A percentile compares a stretch with the other conserved stretches of the same genome.
These are phyloP conservation scores for Lophura nycthemera DNA, from an alignment of 2,113 vertebrate genomes.

Conservation along the genomic window DNA sequence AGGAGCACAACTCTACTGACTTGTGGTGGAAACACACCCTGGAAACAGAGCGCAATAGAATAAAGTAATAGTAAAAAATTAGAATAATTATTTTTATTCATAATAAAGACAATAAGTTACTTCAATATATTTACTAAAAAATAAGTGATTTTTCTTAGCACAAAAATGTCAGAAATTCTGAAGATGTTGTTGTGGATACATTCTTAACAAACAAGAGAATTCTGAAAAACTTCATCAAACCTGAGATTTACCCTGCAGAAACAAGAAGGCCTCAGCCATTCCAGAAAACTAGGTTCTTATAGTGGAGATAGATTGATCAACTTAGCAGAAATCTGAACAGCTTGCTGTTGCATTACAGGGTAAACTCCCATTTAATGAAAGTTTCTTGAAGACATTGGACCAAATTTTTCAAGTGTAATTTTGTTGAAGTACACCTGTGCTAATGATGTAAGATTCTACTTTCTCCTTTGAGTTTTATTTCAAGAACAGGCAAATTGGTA, in stretches of 20 bases:
- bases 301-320: constrained; percentile 18
- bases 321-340: constrained; percentile 33
- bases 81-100: background rate
- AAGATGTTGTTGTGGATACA: background rate
- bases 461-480: background rate
- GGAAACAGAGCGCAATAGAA: background rate
- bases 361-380: constrained; percentile 3
- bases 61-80: background rate
- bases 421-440: constrained; percentile 6
- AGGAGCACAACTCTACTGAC: background rate
- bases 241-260: background rate
- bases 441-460: background rate
- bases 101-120: background rate
- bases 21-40: background rate
- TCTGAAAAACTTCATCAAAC: background rate
- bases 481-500: background rate
- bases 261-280: background rate
- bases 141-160: background rate
- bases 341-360: constrained; percentile 8
- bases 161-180: background rate
- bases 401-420: background rate
- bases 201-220: background rate
- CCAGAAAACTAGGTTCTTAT: background rate
- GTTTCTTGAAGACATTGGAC: background rate
- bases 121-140: background rate